Base-by-base conservation (phyloP, 2,113 vertebrate species). In the Phaethon lepturus region DNA sequence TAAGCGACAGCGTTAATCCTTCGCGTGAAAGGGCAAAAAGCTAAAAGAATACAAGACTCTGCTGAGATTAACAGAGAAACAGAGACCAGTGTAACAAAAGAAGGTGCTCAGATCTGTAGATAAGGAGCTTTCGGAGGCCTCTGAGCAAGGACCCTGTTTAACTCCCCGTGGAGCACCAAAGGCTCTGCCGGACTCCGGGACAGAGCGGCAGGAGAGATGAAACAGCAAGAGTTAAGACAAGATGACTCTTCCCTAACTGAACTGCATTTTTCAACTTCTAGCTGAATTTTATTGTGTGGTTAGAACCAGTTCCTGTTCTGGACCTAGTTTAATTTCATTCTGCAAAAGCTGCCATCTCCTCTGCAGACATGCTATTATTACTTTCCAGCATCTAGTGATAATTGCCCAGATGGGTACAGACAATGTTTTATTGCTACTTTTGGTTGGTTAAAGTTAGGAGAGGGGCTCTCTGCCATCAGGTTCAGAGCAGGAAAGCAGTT, bases 31-130 rank as follows among this genome's bases (percentile, higher is more conserved):
- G 94, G 93, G 86, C 94, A 95, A 91, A 97, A 97, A 95, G 84
- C 93, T 97, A 92, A 95, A 96, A 93, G 94, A 97, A 96, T 81
- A 95, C 94, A 89, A 68, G 89, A 28, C 76, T 89, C 73, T 78
- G 77, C 91, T 66, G 94, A 96, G 95, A 96, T 95, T 95, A 95
- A 44, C 38, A 24, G 88, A 95, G 97, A 95, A 97, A 94, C 91
- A 94, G 89, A 87, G 77, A 58, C 18, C 68, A 8, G 40, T 8
- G 68, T 81, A 82, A 97, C 95, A 94, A 95, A 97, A 89, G 95
- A 94, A 96, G 97, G 94, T 97, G 94, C 94, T 96, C 62, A 50
- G 94, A 85, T 91, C 93, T 82, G 80, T 33, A 47, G 97, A 95
- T 94, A 97, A 97, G 95, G 86, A 93, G 93, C 93, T 97, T 97